Evolutionary conservation across 2,113 vertebrate genomes (phyloP), one percentile per base, ranked within the genome.

Genomic region (Scomber japonicus): DNA sequence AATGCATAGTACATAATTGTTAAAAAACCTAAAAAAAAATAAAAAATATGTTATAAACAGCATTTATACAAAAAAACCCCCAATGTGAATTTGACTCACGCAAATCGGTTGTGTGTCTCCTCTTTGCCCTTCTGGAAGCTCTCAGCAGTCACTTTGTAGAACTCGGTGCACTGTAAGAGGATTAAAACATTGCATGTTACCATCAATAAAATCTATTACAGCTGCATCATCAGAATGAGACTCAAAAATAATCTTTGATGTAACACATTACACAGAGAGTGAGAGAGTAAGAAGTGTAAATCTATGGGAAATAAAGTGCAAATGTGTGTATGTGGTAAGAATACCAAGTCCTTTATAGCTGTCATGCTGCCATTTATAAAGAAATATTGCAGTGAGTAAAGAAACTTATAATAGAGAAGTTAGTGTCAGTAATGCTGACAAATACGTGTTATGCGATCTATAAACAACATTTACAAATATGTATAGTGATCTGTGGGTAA

Each of bases 71-170:
- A 17, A 45, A 48, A 64, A 0, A 27, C 1, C 24, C 24, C 24
- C 24, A 27, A 21, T 9, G 14, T 1, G 45, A 40, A 45, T 19
- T 10, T 9, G n/a, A 88, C 93, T 97, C 92, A 97, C 97, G 93
- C 95, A 94, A 97, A 98, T 17, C 95, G 96, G 11, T 93, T 84
- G 71, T 95, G 94, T 46, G 97, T 96, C 51, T 97, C 97, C 49
- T 96, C 94, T 12, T 95, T 95, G 82, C 97, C 96, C 90, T 96
- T 96, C 78, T 96, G 94, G 93, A 97, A 98, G 30, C 95, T 95
- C 82, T 98, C 96, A 0, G 96, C 94, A 60, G 96, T 97, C 31
- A 96, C 95, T 94, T 95, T 97, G 93, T 97, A 96, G 93, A 98
- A 97, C 74, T 96, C 94, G 9, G 95, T 88, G 71, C 95, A 96